These are phyloP conservation scores for Globodera rostochiensis DNA, from an alignment of 1,140 invertebrate species.

Conservation along the genomic window DNA sequence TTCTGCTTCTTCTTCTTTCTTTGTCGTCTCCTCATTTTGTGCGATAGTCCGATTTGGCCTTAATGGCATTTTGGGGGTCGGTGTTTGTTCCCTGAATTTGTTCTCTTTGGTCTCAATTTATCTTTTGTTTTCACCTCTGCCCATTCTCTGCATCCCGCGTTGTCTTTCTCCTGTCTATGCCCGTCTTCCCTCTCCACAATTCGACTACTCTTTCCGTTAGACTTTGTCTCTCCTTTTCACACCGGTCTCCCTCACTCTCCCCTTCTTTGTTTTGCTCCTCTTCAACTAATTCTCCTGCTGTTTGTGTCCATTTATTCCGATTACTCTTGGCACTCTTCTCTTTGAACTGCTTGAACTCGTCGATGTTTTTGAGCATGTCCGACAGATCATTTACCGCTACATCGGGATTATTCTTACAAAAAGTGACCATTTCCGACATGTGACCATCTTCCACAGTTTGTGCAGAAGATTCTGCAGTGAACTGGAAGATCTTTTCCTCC, in stretches of 20 bases:
- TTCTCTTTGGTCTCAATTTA: neutral
- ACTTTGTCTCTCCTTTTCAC: neutral
- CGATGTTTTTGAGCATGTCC: neutral
- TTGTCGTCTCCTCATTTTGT: neutral
- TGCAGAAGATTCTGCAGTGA: constrained; percentile 9
- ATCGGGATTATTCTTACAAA: neutral
- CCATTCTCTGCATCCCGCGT: neutral
- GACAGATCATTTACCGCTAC: neutral
- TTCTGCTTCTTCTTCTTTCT: neutral
- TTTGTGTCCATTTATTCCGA: constrained; percentile 25
- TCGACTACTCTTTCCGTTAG: constrained; percentile 7
- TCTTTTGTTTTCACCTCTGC: neutral
- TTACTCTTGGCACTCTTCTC: neutral
- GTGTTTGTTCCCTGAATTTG: neutral
- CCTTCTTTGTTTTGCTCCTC: neutral
- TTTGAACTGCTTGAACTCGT: neutral
- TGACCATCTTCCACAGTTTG: constrained; percentile 18
- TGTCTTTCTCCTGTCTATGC: neutral
- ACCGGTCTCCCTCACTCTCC: neutral
- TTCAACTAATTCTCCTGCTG: neutral
- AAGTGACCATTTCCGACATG: neutral
- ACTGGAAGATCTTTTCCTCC: constrained; percentile 13
- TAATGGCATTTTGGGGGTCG: neutral
- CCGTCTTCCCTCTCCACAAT: constrained; percentile 20
- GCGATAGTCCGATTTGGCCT: neutral